Percentiles rank a stretch among this genome's conserved stretches.
phyloP scores from a whole-genome alignment of 2,113 vertebrate species.

The Galbula dea region DNA sequence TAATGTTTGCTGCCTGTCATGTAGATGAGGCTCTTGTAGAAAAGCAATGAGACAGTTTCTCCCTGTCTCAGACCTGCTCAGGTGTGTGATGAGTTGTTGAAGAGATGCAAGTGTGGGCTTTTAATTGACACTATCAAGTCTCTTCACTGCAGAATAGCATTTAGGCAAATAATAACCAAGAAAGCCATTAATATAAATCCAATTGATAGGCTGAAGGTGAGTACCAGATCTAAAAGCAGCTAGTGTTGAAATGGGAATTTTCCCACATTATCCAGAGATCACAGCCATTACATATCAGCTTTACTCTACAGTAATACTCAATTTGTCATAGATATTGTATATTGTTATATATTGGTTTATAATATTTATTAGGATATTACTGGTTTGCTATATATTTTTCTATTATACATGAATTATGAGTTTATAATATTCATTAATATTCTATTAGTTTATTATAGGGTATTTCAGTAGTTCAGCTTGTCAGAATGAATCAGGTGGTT shows the following conservation, averaged over 20 bases:
- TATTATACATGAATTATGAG: no score
- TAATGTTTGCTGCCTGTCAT: neutral
- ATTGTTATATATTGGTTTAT: no score
- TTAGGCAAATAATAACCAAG: constrained; percentile 36
- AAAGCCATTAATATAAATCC: constrained; percentile 30
- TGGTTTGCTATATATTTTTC: no score
- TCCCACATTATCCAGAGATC: constrained; percentile 36
- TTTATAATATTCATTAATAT: no score
- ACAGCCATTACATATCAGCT: neutral
- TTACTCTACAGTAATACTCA: no score
- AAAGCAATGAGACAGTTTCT: neutral
- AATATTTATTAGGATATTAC: no score
- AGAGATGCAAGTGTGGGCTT: neutral
- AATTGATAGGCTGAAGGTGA: neutral
- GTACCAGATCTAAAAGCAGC: constrained; percentile 54
- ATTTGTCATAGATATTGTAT: no score
- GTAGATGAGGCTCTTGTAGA: neutral
- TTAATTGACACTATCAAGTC: neutral
- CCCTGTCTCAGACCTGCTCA: neutral
- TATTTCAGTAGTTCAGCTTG: neutral
- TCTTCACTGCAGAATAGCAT: neutral
- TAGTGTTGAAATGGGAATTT: constrained; percentile 69
- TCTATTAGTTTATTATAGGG: neutral
- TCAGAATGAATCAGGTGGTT: neutral
- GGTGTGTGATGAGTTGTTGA: neutral